A percentile compares a stretch with the other conserved stretches of the same genome.
Conservation (phyloP, 2,888 invertebrate genomes). For the Syritta pipiens region DNA sequence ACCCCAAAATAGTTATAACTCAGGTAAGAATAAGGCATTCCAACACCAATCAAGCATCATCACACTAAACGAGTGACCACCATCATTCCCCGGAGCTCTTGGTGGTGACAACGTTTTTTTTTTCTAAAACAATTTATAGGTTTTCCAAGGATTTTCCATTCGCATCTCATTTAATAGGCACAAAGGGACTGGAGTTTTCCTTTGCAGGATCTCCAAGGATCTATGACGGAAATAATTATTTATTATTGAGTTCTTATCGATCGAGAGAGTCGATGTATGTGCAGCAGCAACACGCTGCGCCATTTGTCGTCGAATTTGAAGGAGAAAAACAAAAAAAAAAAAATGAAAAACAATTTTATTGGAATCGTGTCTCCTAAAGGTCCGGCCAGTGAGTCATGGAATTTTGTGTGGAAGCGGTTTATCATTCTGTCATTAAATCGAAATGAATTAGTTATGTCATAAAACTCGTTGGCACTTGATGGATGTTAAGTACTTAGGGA, state of each 20-base stretch:
- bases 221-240: slow-evolving; percentile 66
- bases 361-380: slow-evolving; percentile 51
- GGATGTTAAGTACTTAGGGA: neutral
- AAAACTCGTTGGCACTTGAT: slow-evolving; percentile 34
- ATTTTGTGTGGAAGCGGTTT: slow-evolving; percentile 51
- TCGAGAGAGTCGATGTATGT: slow-evolving; percentile 43
- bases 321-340: too few species aligned
- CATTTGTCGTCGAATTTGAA: slow-evolving; percentile 55
- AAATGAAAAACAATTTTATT: too few species aligned
- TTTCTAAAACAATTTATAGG: slow-evolving; percentile 38
- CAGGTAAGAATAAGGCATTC: slow-evolving; percentile 38
- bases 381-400: slow-evolving; percentile 49
- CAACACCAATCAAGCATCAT: slow-evolving; percentile 26
- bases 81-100: neutral
- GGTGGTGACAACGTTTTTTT: slow-evolving; percentile 32
- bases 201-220: slow-evolving; percentile 60
- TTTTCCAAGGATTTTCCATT: slow-evolving; percentile 57
- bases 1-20: slow-evolving; percentile 51
- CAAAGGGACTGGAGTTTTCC: slow-evolving; percentile 1
- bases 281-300: slow-evolving; percentile 11
- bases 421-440: slow-evolving; percentile 65
- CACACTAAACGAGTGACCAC: slow-evolving; percentile 4
- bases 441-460: slow-evolving; percentile 55
- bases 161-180: slow-evolving; percentile 26
- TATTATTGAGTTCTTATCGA: slow-evolving; percentile 65